Evolutionary conservation across 2,888 invertebrate genomes (phyloP), one percentile per base, ranked within the genome.

Genomic region (Sphaerophoria rueppellii): DNA sequence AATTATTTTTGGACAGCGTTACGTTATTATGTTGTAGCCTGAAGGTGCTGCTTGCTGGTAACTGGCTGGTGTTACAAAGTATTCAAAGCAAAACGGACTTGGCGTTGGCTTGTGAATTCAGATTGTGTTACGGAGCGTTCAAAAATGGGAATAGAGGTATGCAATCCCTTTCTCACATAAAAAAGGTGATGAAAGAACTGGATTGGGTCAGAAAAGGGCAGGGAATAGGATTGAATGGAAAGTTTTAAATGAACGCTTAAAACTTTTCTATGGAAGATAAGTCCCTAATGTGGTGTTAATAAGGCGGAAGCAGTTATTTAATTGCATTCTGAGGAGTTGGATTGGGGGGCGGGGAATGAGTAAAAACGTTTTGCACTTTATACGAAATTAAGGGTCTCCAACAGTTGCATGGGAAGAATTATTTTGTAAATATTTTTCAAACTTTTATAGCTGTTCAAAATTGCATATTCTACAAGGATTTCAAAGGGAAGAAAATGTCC

Each of bases 1-100:
- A 85, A 85, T 85, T 72, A 81, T 85, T 85, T 85, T 81, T 70
- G 73, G 80, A 85, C 73, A 81, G 77, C 65, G 58, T 67, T 75
- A 81, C 65, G 58, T 67, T 75, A 48, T 83, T 83, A 83, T 73
- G 76, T 72, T 80, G 71, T 73, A 69, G 76, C 81, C 76, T 54
- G 70, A 77, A 85, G 85, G 85, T 85, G 73, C 79, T 52, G 73
- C 58, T 43, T 74, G 73, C 32, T 54, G 54, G 46, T n/a, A 4
- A 58, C 24, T 43, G 55, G 58, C 50, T 65, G 67, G 73, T 57
- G 61, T 69, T 70, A 74, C 70, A 57, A 70, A 70, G 74, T 78
- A 11, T 70, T 57, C 37, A 32, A 4, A 55, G 55, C 57, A 24
- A 2, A 24, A 24, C 24, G 24, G 24, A 24, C 73, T 54, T n/a